Evolutionary conservation across 2,113 vertebrate genomes (phyloP), one percentile per base, ranked within the genome.

Genomic region (Paedocypris sp.): DNA sequence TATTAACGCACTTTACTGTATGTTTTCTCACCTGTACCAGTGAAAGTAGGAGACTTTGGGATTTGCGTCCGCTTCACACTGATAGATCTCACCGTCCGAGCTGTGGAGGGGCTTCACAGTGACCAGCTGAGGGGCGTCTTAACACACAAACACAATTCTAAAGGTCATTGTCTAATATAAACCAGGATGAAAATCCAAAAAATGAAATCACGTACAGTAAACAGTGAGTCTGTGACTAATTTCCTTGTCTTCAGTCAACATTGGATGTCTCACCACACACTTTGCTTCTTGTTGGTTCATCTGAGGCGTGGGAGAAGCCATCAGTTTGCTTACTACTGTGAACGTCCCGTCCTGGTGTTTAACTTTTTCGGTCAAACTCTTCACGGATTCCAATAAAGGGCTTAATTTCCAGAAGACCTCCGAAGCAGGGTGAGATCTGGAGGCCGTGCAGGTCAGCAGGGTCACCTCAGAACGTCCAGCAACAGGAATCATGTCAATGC

Each of bases 1-100:
- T n/a, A n/a, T n/a, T n/a, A n/a, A n/a, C 32, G 4, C 10, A 9
- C 9, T 1, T 33, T 33, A 12, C 19, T 19, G 2, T 10, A 16
- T 41, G n/a, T n/a, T n/a, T 15, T 26, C 15, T 16, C 46, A 68
- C 66, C 60, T 68, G 6, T 25, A 3, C 66, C 66, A 68, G n/a
- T 4, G 51, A 31, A 51, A 68, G 2, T 39, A 10, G 7, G 48
- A 18, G 32, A 39, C 32, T 63, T 32, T 3, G 4, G 46, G 29
- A n/a, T 59, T 42, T 4, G 52, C 52, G 18, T 68, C 66, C 25
- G 52, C 39, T n/a, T 45, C 7, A 48, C 66, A 68, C 12, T 19
- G 13, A 68, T 23, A 68, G 16, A 15, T 47, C 1, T 38, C 4
- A 10, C 10, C 2, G 35, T 43, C 1, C 4, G 12, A 10, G 10